Base-by-base conservation (phyloP, 2,113 vertebrate species). In the Platichthys flesus region DNA sequence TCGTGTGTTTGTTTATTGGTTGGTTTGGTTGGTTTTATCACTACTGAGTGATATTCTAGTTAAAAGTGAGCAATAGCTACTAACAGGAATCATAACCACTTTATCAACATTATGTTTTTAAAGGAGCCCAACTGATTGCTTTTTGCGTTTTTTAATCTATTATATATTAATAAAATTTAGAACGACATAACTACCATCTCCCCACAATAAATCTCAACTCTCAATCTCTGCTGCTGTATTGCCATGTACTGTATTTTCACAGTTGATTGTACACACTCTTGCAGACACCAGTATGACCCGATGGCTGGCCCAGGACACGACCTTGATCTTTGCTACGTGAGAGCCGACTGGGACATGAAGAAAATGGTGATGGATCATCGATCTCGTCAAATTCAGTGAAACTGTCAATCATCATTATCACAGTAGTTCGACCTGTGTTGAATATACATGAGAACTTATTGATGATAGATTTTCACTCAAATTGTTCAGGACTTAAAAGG, bases 301-400 rank as follows among this genome's bases (percentile, higher is more conserved):
- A 12, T 60, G 10, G 84, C 68, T 2, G 85, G 85, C 2, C 68
- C 62, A 31, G 75, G 24, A 49, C 1, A 74, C 0, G n/a, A 56
- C 20, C 85, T 89, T 13, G 49, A 40, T 35, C 71, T 31, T 6
- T 63, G 31, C 8, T 62, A 82, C 57, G 18, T 89, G n/a, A 87
- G 14, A n/a, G 40, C 71, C 1, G 80, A 90, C 60, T 21, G 12
- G 15, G 31, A 87, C 21, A 89, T 88, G 79, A 85, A 85, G 76
- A 86, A 82, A 62, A 85, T 85, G 85, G 85, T 86, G 61, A 78
- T 24, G 45, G 63, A 77, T 14, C 51, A 82, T 28, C 77, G 86
- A 15, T 62, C 63, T 55, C 49, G n/a, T 10, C 87, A 91, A 63
- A 90, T 91, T 77, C 67, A 78, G 0, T 59, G 63, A 82, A 75